Percentiles rank a stretch among this genome's conserved stretches.
These are phyloP conservation scores for Gymnothorax javanicus DNA, from an alignment of 2,797 vertebrate genomes.

Conservation along the genomic window DNA sequence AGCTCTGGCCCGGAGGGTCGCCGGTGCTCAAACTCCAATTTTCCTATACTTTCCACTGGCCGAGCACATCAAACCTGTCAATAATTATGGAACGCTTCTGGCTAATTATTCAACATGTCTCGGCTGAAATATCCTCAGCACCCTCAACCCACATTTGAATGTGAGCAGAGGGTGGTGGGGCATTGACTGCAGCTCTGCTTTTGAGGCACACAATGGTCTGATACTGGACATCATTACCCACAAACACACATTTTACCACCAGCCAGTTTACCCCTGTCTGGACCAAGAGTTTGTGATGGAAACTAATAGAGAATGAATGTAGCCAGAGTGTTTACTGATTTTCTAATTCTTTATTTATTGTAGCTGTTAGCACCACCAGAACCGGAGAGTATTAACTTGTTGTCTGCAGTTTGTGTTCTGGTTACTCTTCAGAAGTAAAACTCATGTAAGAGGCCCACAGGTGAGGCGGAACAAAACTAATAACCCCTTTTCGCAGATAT, in stretches of 20 bases:
- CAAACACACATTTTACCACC: not conserved
- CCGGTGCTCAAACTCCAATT: conserved; percentile 53
- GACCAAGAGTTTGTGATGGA: not conserved
- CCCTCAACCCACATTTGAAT: not conserved
- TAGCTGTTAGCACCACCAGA: not conserved
- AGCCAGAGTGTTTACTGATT: not conserved
- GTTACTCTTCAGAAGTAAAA: not conserved
- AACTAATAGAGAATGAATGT: not conserved
- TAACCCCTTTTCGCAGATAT: no score
- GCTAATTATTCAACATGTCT: conserved; percentile 42
- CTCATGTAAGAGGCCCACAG: not conserved
- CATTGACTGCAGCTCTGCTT: not conserved
- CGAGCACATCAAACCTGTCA: conserved; percentile 64
- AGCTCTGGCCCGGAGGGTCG: conserved; percentile 60
- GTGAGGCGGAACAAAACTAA: not conserved
- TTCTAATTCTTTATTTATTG: not conserved
- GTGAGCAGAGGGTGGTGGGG: not conserved
- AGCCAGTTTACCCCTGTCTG: not conserved
- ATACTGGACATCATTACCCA: not conserved
- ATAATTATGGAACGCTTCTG: conserved; percentile 61
- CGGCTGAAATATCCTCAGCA: conserved; percentile 50
- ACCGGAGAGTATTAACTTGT: not conserved
- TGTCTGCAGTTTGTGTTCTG: not conserved
- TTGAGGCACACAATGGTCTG: not conserved
- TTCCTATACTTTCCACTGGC: conserved; percentile 49